Base-by-base conservation (phyloP, 2,113 vertebrate genomes). In the Cisticola juncidis region DNA sequence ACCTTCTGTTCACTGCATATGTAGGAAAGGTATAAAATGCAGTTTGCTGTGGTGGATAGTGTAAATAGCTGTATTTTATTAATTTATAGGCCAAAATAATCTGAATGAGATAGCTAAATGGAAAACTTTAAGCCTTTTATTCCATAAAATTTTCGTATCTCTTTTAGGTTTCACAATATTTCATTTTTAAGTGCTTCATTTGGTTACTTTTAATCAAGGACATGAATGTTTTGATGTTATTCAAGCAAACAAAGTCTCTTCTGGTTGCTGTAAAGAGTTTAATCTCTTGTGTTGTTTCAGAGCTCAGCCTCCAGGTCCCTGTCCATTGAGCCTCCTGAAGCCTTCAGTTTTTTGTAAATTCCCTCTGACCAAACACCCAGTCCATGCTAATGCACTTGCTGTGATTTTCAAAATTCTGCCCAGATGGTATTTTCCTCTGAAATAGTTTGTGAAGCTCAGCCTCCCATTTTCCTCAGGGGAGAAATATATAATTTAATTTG, bases 401-500 rank as follows among this genome's bases (percentile, higher is more conserved):
- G 24, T 40, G 36, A 45, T 92, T 90, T 85, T 80, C 48, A 76
- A 57, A 91, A 72, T 90, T 76, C 94, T 92, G 64, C 60, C 76
- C 72, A 93, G 56, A 84, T 92, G 64, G 45, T 81, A 47, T 47
- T 83, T 81, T 81, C 50, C 74, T 86, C 50, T 83, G 85, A 36
- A 88, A 79, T 60, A 90, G 50, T 84, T 86, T 89, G 53, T 1
- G 2, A 31, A 78, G 26, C 22, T 88, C 47, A 44, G 44, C 78
- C 50, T 91, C 36, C 31, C 4, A 12, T 86, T 91, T 89, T 86
- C 31, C 85, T 84, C 56, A 33, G 31, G 53, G 42, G 91, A 94
- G 40, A 94, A 92, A 88, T 79, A 71, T 8, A 29, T 84, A 64
- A 86, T 91, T 86, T 91, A 88, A 88, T 92, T 78, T 88, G 80